Base-by-base conservation (phyloP, 2,113 vertebrate genomes). In the Saccopteryx bilineata region DNA sequence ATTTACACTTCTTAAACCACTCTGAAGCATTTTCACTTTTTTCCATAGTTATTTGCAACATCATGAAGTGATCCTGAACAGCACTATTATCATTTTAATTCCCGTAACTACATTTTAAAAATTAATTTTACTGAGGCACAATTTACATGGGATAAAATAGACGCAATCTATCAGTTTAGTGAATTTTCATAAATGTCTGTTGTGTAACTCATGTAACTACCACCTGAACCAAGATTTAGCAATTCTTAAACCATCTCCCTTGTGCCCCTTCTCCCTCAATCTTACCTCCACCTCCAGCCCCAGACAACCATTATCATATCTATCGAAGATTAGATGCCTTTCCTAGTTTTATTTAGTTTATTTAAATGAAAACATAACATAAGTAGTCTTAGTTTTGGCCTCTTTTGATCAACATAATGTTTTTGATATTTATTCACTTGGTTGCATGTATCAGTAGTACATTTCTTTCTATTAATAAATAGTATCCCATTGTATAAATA, bases 121-220 rank as follows among this genome's bases (percentile, higher is more conserved):
- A 66, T 54, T 58, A 17, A 24, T 85, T 75, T 92, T 72, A 91
- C 18, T 26, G 78, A 75, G 52, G 72, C 63, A 60, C 2, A 26
- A n/a, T 92, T 94, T 78, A 75, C 71, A 78, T 50, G n/a, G 46
- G 69, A 56, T 65, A 54, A 87, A 94, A 94, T 24, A 93, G 90
- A 90, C 14, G 50, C 14, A 5, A 13, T 83, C 12, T 28, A 13
- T 61, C 18, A 66, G 60, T n/a, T 65, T 33, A 54, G 31, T 60
- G 91, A 83, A 31, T 95, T 94, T 75, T 76, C 50, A 82, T 68
- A 74, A 94, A 86, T 21, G 9, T 48, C n/a, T 80, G 39, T 2
- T 18, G 8, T 19, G 15, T 31, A 75, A 72, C 12, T 56, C 60
- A 0, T 58, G 12, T 56, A 78, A 82, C 28, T 68, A 87, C 52